Conservation (phyloP, 53 echinoderm and acorn worm species). For the Echinarachnius parma region DNA sequence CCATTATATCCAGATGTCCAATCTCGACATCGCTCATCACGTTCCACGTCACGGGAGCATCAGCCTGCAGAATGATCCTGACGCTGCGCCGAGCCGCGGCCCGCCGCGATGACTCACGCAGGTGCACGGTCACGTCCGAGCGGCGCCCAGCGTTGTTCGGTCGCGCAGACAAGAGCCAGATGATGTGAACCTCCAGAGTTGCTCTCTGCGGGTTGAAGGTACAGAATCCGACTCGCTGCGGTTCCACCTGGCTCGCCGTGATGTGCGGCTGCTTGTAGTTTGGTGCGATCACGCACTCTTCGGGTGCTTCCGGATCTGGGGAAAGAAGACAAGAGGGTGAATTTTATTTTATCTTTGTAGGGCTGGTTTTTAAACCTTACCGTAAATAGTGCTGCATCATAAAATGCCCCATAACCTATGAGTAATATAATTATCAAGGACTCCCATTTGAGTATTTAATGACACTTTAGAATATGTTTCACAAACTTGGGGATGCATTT, state of each 20-base stretch:
- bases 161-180: conserved; percentile 28
- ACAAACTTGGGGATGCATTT: too few relatives aligned
- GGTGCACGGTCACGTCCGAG: conserved; percentile 14
- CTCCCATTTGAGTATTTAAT: too few relatives aligned
- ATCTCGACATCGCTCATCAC: conserved; percentile 22
- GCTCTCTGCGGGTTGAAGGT: conserved; percentile 10
- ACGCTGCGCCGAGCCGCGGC: conserved; percentile 26
- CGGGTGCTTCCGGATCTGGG: conserved; percentile 29
- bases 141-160: background rate
- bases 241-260: conserved; percentile 29
- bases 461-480: too few relatives aligned
- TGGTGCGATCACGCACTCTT: conserved; percentile 18
- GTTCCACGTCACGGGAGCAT: conserved; percentile 16
- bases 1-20: conserved; percentile 25
- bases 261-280: conserved; percentile 19
- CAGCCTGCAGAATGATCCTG: conserved; percentile 25
- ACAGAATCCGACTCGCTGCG: conserved; percentile 22
- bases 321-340: background rate
- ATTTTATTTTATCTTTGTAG: too few relatives aligned
- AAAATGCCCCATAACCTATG: too few relatives aligned
- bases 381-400: too few relatives aligned
- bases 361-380: too few relatives aligned
- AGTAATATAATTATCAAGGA: too few relatives aligned
- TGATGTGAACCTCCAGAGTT: conserved; percentile 26
- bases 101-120: background rate